Evolutionary conservation across 2,888 invertebrate genomes (phyloP), one percentile per base, ranked within the genome.

Genomic region (Phlogophora meticulosa): DNA sequence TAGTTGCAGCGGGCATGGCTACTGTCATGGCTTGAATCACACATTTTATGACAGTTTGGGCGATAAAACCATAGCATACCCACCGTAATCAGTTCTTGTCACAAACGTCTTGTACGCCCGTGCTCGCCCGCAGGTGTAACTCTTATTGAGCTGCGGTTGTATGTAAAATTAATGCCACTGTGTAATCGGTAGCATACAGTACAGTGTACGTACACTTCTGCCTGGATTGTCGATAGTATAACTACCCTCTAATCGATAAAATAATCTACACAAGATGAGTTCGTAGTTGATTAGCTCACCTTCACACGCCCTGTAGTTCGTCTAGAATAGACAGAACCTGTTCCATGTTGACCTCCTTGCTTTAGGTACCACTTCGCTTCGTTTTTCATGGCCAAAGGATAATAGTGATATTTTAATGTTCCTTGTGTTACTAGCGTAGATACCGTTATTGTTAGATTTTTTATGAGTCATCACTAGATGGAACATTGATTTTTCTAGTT

Each of bases 261-360:
- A 36, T 4, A 24, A n/a, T 62, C 24, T 15, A 22, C 45, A 28
- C 15, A 34, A n/a, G 2, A 46, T 11, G 1, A n/a, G n/a, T n/a
- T n/a, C n/a, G n/a, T n/a, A 70, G 17, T 49, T 53, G 17, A 20
- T 20, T 11, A 32, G 13, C 13, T 53, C 40, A 17, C 22, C 43
- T 38, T 49, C 20, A 36, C 34, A 48, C 40, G 28, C 4, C 40
- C 32, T 48, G 11, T 24, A 15, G 32, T 32, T 49, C 36, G 24
- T 38, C 32, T 43, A 46, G 38, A 5, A 28, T 28, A 5, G 28
- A 5, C 28, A 28, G 2, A 70, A 74, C 70, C 75, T 38, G 70
- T 70, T 70, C 20, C 36, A 20, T 42, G 55, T 53, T 20, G 42
- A 72, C 22, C 72, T 72, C 36, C 2, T 61, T 62, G 28, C n/a